A percentile compares a stretch with the other conserved stretches of the same genome.
Conservation (phyloP, 2,113 vertebrate genomes). For the Toxostoma redivivum region DNA sequence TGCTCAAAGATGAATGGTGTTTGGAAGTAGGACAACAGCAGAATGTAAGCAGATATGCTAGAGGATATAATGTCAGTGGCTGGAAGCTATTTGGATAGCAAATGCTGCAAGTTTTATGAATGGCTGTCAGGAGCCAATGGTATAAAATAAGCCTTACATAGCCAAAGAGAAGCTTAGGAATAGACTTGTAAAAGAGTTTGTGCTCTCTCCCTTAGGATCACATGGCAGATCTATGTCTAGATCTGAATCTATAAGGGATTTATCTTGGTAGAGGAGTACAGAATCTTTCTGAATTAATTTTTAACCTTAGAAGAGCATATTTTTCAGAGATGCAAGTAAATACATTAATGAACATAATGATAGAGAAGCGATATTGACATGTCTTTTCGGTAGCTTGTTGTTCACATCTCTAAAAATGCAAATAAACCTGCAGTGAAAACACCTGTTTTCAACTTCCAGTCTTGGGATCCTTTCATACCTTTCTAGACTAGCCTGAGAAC, state of each 20-base stretch:
- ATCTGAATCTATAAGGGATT: neutral
- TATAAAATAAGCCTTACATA: conserved; percentile 42
- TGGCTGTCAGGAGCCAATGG: conserved; percentile 34
- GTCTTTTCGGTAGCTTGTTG: neutral
- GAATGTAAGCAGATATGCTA: conserved; percentile 56
- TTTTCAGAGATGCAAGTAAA: neutral
- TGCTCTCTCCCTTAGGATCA: neutral
- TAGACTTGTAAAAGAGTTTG: neutral
- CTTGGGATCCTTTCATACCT: neutral
- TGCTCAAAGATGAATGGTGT: neutral
- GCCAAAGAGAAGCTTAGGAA: neutral
- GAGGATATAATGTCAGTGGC: conserved; percentile 44
- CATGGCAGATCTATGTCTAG: neutral
- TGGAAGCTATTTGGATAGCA: conserved; percentile 39
- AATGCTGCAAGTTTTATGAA: conserved; percentile 61
- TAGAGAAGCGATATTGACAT: neutral
- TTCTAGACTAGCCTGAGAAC: neutral
- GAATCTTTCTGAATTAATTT: neutral
- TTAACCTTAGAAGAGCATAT: neutral
- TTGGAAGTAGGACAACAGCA: conserved; percentile 53
- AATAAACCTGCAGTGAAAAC: neutral
- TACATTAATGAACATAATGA: neutral
- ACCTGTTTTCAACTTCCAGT: neutral
- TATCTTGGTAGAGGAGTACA: neutral
- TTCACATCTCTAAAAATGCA: neutral